Evolutionary conservation across 2,113 vertebrate species (phyloP), one percentile per base, ranked within the genome.

Genomic region (Platycercus adscitus): DNA sequence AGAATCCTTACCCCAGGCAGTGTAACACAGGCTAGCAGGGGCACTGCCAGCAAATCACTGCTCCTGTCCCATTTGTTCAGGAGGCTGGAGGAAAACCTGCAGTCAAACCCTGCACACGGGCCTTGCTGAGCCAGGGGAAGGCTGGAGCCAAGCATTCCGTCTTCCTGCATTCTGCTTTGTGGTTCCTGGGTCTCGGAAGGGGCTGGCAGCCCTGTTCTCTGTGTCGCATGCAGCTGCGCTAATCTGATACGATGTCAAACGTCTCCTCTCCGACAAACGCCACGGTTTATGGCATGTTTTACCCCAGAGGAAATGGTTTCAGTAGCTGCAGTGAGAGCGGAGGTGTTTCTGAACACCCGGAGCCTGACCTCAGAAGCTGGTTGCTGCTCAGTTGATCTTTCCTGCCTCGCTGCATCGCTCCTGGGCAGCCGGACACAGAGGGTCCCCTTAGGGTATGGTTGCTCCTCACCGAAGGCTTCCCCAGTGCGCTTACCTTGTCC

Each of bases 281-380:
- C 55, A 35, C 0, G 3, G 12, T 70, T 60, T 41, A 35, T 65
- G 88, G 86, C 77, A 64, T n/a, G 29, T 70, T 75, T 35, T 65
- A 69, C 80, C 82, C 64, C 0, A 1, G 39, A 81, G 90, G 65
- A 76, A 18, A 31, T 29, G 0, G 21, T 71, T 84, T 64, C 92
- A 61, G 72, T 23, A 56, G 68, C 76, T 86, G 8, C 3, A 4
- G 17, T 7, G 63, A 53, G 72, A 71, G 72, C 80, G 61, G 68
- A 90, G 91, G 72, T 86, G 69, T 83, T 88, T 28, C 73, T 41
- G 80, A 70, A 29, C 25, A 4, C 81, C 73, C 64, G 16, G 49
- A 56, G 41, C 50, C 68, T 66, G 64, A 50, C 43, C 82, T 28
- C 76, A 88, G 88, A 75, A 94, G 88, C 72, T 68, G 72, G 28